Conservation (phyloP, 2,888 invertebrate genomes). For the Hypomecis punctinalis region DNA sequence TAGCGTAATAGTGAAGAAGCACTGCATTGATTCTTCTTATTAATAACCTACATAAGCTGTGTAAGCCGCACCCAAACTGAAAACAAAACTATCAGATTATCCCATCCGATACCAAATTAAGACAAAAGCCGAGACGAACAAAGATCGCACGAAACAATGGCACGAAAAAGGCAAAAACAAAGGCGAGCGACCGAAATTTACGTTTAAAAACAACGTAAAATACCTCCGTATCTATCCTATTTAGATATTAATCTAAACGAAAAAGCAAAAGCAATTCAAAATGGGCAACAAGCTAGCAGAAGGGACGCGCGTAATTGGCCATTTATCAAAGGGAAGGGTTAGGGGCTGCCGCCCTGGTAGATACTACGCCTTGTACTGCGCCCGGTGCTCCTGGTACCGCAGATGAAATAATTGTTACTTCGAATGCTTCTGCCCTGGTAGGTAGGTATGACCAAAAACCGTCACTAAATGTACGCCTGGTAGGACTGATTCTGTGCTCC, state of each 20-base stretch:
- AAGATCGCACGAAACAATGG: slow-evolving; percentile 33
- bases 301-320: slow-evolving; percentile 85
- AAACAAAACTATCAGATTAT: slow-evolving; percentile 34
- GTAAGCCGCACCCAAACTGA: slow-evolving; percentile 2
- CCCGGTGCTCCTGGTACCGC: slow-evolving; percentile 10
- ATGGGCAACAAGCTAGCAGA: slow-evolving; percentile 85
- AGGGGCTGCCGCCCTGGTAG: slow-evolving; percentile 77
- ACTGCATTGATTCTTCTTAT: neutral
- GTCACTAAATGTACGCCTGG: too few species aligned
- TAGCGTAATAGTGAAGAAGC: neutral
- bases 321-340: slow-evolving; percentile 86
- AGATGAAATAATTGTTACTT: slow-evolving; percentile 2
- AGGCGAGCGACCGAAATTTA: slow-evolving; percentile 73
- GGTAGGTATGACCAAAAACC: neutral
- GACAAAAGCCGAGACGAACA: slow-evolving; percentile 38
- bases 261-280: slow-evolving; percentile 85
- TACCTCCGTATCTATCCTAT: slow-evolving; percentile 85
- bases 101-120: slow-evolving; percentile 34
- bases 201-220: slow-evolving; percentile 85
- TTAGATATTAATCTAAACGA: slow-evolving; percentile 86
- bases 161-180: slow-evolving; percentile 63
- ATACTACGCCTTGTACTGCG: slow-evolving; percentile 29
- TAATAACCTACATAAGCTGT: neutral
- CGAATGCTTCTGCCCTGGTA: neutral
- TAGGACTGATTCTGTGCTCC: neutral